Evolutionary conservation across 2,113 vertebrate species (phyloP), one percentile per base, ranked within the genome.

Genomic region (Corythoichthys haematopterus): DNA sequence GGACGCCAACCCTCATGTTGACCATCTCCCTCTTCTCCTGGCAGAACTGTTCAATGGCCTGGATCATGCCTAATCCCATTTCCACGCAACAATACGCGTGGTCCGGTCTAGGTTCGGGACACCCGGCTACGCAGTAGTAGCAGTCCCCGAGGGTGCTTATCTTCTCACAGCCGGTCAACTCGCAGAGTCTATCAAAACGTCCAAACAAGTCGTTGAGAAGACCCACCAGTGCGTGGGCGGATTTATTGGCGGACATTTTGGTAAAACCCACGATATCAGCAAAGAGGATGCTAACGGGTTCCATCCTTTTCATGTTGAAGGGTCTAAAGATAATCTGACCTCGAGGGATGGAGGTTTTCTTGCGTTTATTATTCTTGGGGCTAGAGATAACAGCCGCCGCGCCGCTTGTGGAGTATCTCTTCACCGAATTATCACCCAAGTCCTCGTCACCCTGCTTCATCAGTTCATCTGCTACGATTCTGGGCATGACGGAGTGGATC

Each of bases 1-100:
- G 98, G 36, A 99, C 98, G 0, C 98, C 98, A 0, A 99, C 98
- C 0, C 98, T 92, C 98, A 99, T 99, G 91, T 98, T 95, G 71
- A 99, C 98, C 90, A 94, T 99, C 79, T 99, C 98, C 36, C 93
- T 93, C 74, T 94, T 98, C 88, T 99, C 98, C 77, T 95, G 95
- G 88, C 98, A 99, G 77, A 99, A 99, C 83, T 96, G 96, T 69
- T 99, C 98, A 0, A 99, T 99, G 74, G 98, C 98, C 78, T 94
- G 93, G 74, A 99, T 99, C 98, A 99, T 99, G n/a, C 98, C 97
- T 43, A 99, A 88, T 60, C 98, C 98, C 98, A 99, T 99, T 82
- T 99, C 96, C 1, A 99, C 95, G 65, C 98, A 99, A 88, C 97
- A 99, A 71, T 95, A 98, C 9, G 98, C 96, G 0, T 99, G 98